phyloP scores from a whole-genome alignment of 2,113 vertebrate species.

The Thalassoma bifasciatum region DNA sequence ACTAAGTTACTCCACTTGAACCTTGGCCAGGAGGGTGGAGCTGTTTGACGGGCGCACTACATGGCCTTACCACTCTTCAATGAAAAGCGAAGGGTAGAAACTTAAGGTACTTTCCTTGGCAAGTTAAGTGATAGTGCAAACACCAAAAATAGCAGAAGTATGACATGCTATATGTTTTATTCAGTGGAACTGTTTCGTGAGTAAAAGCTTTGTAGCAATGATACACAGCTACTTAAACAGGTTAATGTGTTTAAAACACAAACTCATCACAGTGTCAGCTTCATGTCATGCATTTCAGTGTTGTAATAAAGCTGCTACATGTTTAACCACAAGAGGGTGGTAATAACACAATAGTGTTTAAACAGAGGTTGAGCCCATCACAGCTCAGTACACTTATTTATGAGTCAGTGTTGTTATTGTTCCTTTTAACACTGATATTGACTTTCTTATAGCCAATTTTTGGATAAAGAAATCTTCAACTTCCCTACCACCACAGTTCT shows the following conservation, averaged over 20 bases:
- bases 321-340: conserved; percentile 78
- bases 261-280: background rate
- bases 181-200: background rate
- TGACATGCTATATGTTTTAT: no score
- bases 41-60: background rate
- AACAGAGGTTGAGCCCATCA: background rate
- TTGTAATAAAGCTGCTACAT: background rate
- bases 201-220: background rate
- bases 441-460: background rate
- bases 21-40: conserved; percentile 58
- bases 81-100: background rate
- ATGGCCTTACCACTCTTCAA: background rate
- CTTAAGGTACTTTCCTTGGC: background rate
- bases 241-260: background rate
- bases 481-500: background rate
- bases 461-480: background rate
- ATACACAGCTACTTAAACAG: background rate
- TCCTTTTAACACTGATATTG: background rate
- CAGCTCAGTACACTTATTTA: background rate
- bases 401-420: conserved; percentile 1
- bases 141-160: background rate
- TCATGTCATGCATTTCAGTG: background rate
- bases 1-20: conserved; percentile 71
- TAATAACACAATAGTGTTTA: conserved; percentile 32
- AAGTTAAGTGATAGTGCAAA: background rate